Percentiles rank a stretch among this genome's conserved stretches.
These are phyloP conservation scores for Ephialtes manifestator DNA, from an alignment of 2,888 invertebrate genomes.

Conservation along the genomic window DNA sequence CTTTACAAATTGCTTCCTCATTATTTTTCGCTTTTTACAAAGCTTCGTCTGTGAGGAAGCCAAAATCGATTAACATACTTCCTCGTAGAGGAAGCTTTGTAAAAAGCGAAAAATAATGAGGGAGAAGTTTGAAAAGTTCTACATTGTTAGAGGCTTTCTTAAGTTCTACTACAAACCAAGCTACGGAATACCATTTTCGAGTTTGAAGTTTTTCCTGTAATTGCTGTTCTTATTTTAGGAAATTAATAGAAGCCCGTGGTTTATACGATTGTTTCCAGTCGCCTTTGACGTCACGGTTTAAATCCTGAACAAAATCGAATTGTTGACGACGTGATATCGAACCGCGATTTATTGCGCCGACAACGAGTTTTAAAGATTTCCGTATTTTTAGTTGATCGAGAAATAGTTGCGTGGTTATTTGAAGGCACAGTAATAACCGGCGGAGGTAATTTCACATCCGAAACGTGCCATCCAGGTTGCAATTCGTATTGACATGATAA, in stretches of 20 bases:
- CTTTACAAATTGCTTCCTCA: too few relatives aligned
- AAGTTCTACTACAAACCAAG: too few relatives aligned
- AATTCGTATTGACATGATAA: too few relatives aligned
- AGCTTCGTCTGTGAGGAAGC: too few relatives aligned
- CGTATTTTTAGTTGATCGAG: neutral
- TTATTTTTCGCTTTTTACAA: too few relatives aligned
- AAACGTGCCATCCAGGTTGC: neutral
- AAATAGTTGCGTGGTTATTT: neutral
- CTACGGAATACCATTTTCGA: too few relatives aligned
- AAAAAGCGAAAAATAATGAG: too few relatives aligned
- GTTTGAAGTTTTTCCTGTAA: neutral
- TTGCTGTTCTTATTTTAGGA: neutral
- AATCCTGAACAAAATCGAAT: conserved; percentile 50
- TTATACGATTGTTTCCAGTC: conserved; percentile 7
- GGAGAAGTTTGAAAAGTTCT: too few relatives aligned
- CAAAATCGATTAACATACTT: too few relatives aligned
- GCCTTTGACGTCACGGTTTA: conserved; percentile 42
- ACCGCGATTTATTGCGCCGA: neutral
- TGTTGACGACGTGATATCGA: conserved; percentile 31
- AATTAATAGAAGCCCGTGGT: conserved; percentile 34
- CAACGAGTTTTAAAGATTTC: neutral
- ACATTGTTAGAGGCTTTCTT: too few relatives aligned
- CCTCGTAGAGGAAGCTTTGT: too few relatives aligned
- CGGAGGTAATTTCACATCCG: neutral
- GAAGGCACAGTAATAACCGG: neutral